phyloP scores from a whole-genome alignment of 1,140 invertebrate species.

The Acyrthosiphon pisum region DNA sequence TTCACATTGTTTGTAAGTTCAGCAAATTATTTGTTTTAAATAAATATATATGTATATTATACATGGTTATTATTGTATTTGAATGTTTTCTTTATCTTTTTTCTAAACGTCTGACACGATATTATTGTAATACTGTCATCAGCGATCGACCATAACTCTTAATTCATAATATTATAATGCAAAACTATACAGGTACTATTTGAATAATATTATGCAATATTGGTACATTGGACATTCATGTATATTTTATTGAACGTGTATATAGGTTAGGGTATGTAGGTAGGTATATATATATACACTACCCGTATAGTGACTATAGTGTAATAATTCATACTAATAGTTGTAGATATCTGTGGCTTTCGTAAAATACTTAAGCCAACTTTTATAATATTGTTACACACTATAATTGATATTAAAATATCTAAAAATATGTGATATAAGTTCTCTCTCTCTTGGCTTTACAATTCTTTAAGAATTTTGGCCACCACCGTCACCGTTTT shows the following conservation, averaged over 20 bases:
- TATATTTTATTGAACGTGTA: background rate
- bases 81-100: background rate
- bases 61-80: no score
- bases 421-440: no score
- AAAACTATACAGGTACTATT: background rate
- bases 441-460: no score
- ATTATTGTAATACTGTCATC: background rate
- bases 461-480: no score
- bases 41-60: background rate
- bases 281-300: background rate
- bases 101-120: background rate
- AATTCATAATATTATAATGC: background rate
- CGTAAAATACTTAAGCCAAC: background rate
- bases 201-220: background rate
- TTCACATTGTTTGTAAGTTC: background rate
- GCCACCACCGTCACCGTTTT: no score
- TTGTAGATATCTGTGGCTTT: background rate
- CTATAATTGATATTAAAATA: background rate
- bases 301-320: background rate
- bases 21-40: background rate
- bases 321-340: background rate
- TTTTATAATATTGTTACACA: background rate
- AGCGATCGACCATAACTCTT: background rate
- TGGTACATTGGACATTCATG: background rate
- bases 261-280: background rate